Evolutionary conservation across 64 coral and sea anemone genomes (phyloP).

Genomic region (Exaiptasia diaphana): DNA sequence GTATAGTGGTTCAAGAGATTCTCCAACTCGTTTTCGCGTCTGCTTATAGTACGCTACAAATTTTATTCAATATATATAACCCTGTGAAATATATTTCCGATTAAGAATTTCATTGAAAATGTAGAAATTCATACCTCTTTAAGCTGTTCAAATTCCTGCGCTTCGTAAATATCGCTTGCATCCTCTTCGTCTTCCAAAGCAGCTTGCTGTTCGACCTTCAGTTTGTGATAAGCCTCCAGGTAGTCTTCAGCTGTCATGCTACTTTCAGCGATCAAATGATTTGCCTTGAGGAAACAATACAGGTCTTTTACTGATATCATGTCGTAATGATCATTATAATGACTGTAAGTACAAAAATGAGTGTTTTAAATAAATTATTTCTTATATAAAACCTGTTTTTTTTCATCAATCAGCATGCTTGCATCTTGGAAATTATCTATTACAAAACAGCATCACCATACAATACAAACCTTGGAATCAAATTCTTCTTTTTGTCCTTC

Average conservation of each 20-base stretch:
- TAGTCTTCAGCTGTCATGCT: constrained; percentile 74
- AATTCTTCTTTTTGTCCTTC: constrained; percentile 82
- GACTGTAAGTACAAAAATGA: background rate
- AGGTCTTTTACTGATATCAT: background rate
- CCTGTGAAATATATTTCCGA: too few relatives aligned
- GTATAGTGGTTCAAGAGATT: too few relatives aligned
- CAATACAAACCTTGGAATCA: constrained; percentile 57
- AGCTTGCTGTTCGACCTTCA: constrained; percentile 64
- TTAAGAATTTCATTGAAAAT: too few relatives aligned
- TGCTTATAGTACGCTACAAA: too few relatives aligned
- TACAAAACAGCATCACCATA: too few relatives aligned
- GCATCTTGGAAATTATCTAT: too few relatives aligned
- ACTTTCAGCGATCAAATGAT: constrained; percentile 61
- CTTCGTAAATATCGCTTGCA: constrained; percentile 46
- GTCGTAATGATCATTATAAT: background rate
- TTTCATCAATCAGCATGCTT: too few relatives aligned
- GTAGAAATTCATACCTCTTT: too few relatives aligned
- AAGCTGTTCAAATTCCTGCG: constrained; percentile 64
- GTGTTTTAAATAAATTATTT: background rate
- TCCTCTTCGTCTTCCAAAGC: constrained; percentile 72
- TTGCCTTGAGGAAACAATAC: constrained; percentile 33
- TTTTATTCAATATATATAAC: too few relatives aligned
- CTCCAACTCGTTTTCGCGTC: too few relatives aligned
- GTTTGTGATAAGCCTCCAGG: constrained; percentile 55
- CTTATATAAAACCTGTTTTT: background rate